Evolutionary conservation across 2,113 vertebrate genomes (phyloP), one percentile per base, ranked within the genome.

Genomic region (Mixornis gularis): DNA sequence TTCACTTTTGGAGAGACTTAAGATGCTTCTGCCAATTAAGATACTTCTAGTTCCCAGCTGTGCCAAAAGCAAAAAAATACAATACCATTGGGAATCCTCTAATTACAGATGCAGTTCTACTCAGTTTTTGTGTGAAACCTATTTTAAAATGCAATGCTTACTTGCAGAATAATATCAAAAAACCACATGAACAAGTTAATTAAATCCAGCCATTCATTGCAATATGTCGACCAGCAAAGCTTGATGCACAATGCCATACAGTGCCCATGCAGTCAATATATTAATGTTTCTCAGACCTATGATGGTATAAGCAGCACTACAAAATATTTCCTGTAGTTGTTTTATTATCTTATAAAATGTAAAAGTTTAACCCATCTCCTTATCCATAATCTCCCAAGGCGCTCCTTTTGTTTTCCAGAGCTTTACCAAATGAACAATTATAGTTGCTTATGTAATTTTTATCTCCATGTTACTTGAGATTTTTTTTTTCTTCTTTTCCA

Each of bases 191-290:
- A 10, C 9, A 59, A 48, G 29, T 68, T 52, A 85, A 36, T 77
- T 11, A 36, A 58, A 66, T 12, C 1, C 27, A 78, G 26, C 4
- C 11, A 56, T 53, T 71, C 15, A 52, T 13, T 51, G 8, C 25
- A 59, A 25, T 43, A 3, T 55, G 14, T 51, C 85, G 64, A 43
- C 19, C 40, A 77, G 10, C 6, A 66, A 79, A 62, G 21, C 25
- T 16, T 0, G 0, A 52, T 43, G 26, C 21, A 20, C 24, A 73
- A 32, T 26, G 20, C n/a, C 30, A 7, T 40, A 25, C 0, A 0
- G 4, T 40, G 32, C 19, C 53, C 36, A 38, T 34, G 19, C 6
- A 80, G 19, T 43, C 12, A 64, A 48, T 32, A 12, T 14, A 13
- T 24, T 66, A 19, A 7, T 63, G 3, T 84, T 81, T 70, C 32